These are phyloP conservation scores for Epirrita christyi DNA, from an alignment of 2,888 invertebrate genomes.

Conservation along the genomic window DNA sequence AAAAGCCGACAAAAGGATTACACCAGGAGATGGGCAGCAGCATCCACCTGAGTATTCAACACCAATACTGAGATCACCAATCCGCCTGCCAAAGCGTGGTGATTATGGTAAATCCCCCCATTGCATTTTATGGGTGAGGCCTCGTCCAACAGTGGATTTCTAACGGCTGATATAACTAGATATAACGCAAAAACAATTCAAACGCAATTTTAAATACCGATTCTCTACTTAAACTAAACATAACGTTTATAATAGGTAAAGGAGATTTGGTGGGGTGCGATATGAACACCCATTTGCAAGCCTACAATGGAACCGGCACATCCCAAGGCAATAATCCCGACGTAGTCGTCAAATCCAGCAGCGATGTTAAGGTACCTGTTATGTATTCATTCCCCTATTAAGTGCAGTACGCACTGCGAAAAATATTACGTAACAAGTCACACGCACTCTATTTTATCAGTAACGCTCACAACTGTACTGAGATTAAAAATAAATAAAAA, in stretches of 20 bases:
- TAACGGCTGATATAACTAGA: no score
- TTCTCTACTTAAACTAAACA: constrained; percentile 32
- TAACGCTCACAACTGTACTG: no score
- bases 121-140: no score
- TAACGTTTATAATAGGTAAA: constrained; percentile 88
- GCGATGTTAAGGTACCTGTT: constrained; percentile 91
- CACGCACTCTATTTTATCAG: background rate
- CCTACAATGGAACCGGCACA: constrained; percentile 85
- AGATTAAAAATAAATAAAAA: no score
- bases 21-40: no score
- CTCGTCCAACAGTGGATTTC: no score
- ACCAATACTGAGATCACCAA: no score
- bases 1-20: no score
- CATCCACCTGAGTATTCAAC: no score
- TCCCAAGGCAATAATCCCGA: constrained; percentile 87
- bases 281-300: constrained; percentile 92
- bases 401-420: constrained; percentile 12
- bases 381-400: constrained; percentile 29
- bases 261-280: constrained; percentile 98
- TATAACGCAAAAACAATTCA: constrained; percentile 12
- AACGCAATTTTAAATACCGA: constrained; percentile 5
- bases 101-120: no score
- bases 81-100: no score
- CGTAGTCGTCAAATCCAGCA: constrained; percentile 95
- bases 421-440: background rate